Base-by-base conservation (phyloP, 2,797 vertebrate species). In the Yasuhikotakia modesta region DNA sequence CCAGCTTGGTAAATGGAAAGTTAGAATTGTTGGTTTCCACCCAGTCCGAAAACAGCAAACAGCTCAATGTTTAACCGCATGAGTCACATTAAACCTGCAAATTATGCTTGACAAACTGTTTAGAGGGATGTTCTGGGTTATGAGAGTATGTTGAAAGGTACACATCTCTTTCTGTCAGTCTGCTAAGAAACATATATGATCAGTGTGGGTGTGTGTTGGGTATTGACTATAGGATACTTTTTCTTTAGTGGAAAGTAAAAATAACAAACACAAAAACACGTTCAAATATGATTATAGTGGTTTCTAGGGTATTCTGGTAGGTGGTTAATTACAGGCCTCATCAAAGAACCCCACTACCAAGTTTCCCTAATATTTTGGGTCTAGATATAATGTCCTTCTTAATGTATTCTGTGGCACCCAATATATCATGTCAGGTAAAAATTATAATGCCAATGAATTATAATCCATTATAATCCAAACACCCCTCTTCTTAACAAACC, bases 61-160 rank as follows among this genome's bases (percentile, higher is more conserved):
- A 64, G 74, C 22, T 60, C 5, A 17, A 60, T 35, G 43, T 76
- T 63, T 60, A 76, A 70, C 46, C 27, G 0, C 35, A 73, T 76
- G 79, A 81, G 73, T 70, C 73, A 76, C 63, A 14, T 22, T 1
- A 22, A 32, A 72, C 14, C 73, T 30, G 39, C 57, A 69, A 70
- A 80, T 74, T 75, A 53, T 67, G 82, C 57, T 71, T 72, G 60
- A 73, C 75, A 63, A 68, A 70, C 55, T 68, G 61, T 81, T 70
- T 76, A 35, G 43, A 61, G 35, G 58, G 24, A 67, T 21, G n/a
- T 50, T 66, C 16, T 35, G 27, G 57, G 45, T 63, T 70, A 61
- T 73, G 57, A 79, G 64, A 73, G 43, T 17, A 72, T 45, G 75
- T 57, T 81, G 74, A 78, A 53, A 72, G 55, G 39, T 72, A 48